phyloP scores from a whole-genome alignment of 2,888 invertebrate genomes.

The Euzetes globulus region DNA sequence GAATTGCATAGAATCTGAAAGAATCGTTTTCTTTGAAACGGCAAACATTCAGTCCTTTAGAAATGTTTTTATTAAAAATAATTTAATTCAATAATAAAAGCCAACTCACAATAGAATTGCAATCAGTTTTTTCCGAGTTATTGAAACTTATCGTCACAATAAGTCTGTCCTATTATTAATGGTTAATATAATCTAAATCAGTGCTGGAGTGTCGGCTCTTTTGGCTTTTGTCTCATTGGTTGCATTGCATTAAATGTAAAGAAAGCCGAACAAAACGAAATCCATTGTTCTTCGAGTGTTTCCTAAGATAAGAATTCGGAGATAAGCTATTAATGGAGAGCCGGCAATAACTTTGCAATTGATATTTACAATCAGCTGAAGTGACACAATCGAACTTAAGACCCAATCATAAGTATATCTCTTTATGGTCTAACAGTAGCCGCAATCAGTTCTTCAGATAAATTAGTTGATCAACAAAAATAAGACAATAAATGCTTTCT shows the following conservation, averaged over 20 bases:
- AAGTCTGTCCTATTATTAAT: neutral
- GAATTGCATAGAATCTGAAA: too few relatives aligned
- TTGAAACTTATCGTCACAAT: slow-evolving; percentile 6
- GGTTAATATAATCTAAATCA: slow-evolving; percentile 15
- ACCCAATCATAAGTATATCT: neutral
- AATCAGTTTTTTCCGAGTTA: neutral
- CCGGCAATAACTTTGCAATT: slow-evolving; percentile 4
- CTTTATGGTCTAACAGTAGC: slow-evolving; percentile 10
- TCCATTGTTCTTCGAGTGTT: slow-evolving; percentile 18
- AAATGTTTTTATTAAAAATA: neutral
- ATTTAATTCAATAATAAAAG: neutral
- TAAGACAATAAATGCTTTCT: neutral
- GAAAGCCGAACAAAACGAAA: neutral
- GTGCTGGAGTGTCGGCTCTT: slow-evolving; percentile 11
- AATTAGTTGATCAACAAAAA: slow-evolving; percentile 14
- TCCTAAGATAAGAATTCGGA: neutral
- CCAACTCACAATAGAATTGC: neutral
- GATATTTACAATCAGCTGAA: slow-evolving; percentile 18
- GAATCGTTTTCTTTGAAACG: too few relatives aligned
- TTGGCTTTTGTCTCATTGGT: slow-evolving; percentile 12
- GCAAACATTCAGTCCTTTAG: slow-evolving; percentile 2
- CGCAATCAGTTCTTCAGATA: slow-evolving; percentile 19
- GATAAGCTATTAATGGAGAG: slow-evolving; percentile 1
- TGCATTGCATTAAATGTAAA: neutral
- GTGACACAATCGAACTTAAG: slow-evolving; percentile 26